A percentile compares a stretch with the other conserved stretches of the same genome.
Conservation (phyloP, 2,888 invertebrate genomes). For the Pantelozetes paolii region DNA sequence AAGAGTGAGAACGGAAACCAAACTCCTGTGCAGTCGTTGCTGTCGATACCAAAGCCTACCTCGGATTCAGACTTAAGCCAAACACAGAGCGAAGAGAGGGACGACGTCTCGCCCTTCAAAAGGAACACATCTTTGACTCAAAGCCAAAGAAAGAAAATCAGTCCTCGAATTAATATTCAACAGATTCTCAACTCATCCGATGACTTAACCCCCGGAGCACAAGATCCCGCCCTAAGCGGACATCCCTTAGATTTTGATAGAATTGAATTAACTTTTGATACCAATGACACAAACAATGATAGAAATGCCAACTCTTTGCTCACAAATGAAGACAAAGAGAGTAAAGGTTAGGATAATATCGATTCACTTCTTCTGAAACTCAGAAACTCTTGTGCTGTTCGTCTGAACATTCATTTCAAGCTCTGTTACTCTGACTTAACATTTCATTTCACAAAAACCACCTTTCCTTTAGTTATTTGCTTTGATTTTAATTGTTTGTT, state of each 20-base stretch:
- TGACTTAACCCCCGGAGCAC: constrained; percentile 15
- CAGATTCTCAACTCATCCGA: constrained; percentile 40
- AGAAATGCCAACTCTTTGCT: neutral
- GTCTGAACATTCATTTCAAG: constrained; percentile 20
- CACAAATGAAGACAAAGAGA: neutral
- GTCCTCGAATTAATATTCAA: constrained; percentile 40
- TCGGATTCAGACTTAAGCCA: constrained; percentile 26
- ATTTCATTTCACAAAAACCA: neutral
- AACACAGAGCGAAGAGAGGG: neutral
- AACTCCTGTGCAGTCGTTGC: neutral
- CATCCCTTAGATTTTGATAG: neutral
- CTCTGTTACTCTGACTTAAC: constrained; percentile 12
- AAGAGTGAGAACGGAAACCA: neutral
- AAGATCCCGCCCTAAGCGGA: neutral
- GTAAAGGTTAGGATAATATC: constrained; percentile 21
- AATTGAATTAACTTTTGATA: neutral
- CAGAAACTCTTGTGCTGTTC: neutral
- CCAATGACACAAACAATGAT: neutral
- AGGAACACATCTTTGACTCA: constrained; percentile 41
- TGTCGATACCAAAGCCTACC: constrained; percentile 8
- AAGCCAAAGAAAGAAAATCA: constrained; percentile 43
- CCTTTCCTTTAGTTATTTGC: neutral
- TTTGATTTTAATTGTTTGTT: neutral
- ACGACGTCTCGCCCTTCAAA: constrained; percentile 29
- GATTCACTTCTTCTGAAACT: constrained; percentile 1